Conservation (phyloP, 2,113 vertebrate genomes). For the Silurus glanis region DNA sequence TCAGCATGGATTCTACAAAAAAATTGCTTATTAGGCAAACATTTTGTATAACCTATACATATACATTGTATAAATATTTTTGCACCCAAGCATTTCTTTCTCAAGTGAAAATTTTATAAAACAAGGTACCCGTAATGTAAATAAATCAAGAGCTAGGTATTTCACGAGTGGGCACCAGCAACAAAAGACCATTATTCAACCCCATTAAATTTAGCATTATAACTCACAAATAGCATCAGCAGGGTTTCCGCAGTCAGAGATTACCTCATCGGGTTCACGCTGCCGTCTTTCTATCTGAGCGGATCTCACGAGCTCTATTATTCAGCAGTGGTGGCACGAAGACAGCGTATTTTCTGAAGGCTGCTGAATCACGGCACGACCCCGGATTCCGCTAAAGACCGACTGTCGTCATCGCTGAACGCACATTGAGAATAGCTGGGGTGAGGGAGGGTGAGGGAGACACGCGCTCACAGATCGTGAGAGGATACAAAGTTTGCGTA, state of each 20-base stretch:
- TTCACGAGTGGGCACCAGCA: background rate
- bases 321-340: conserved; percentile 22
- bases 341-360: conserved; percentile 39
- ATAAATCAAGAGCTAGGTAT: background rate
- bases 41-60: background rate
- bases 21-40: background rate
- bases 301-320: conserved; percentile 40
- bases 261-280: conserved; percentile 24
- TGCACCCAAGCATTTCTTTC: background rate
- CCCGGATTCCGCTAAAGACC: conserved; percentile 34
- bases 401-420: conserved; percentile 40
- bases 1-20: background rate
- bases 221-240: conserved; percentile 22
- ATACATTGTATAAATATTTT: background rate
- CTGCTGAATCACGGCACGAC: conserved; percentile 53
- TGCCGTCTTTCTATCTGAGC: conserved; percentile 13
- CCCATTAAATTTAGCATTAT: background rate
- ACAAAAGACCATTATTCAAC: background rate
- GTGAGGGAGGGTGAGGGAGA: conserved; percentile 27
- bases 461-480: conserved; percentile 21
- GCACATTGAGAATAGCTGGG: conserved; percentile 29
- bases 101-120: background rate
- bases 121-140: background rate
- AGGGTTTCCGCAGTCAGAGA: conserved; percentile 26
- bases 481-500: background rate